A percentile compares a stretch with the other conserved stretches of the same genome.
Evolutionary conservation across 2,113 vertebrate species (phyloP).

Genomic region (Hystrix cristata): DNA sequence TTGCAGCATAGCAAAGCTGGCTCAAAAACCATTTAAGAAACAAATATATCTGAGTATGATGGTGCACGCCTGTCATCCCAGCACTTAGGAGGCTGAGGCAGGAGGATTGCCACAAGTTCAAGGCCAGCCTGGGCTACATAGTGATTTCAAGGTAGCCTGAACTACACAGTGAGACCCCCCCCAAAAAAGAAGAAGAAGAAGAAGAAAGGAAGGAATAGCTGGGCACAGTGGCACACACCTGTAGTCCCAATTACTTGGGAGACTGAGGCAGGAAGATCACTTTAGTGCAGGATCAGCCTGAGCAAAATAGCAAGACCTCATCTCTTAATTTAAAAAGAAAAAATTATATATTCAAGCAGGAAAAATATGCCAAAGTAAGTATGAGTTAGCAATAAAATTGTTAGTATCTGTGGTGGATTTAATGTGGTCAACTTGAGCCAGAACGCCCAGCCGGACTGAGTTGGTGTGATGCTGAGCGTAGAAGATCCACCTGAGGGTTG

Average conservation of each 20-base stretch:
- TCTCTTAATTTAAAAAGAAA: background rate
- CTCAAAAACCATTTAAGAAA: constrained; percentile 22
- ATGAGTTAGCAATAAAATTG: background rate
- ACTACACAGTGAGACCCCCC: background rate
- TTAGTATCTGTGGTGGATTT: background rate
- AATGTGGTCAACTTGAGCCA: too few species aligned
- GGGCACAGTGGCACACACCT: background rate
- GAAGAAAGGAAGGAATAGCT: background rate
- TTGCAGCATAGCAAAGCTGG: background rate
- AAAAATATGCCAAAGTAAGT: background rate
- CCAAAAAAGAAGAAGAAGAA: background rate
- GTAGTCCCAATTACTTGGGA: background rate
- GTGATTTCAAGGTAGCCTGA: background rate
- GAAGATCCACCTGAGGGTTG: too few species aligned
- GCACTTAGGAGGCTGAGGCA: background rate
- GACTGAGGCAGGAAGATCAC: background rate
- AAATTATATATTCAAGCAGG: background rate
- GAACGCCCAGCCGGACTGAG: too few species aligned
- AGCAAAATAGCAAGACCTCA: background rate
- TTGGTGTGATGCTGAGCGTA: too few species aligned
- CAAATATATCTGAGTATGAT: background rate
- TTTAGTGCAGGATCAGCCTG: background rate
- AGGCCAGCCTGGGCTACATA: background rate
- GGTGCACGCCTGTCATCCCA: background rate
- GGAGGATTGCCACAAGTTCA: background rate